Conservation (phyloP, 1,140 invertebrate genomes). For the Nixonia krombeini region DNA sequence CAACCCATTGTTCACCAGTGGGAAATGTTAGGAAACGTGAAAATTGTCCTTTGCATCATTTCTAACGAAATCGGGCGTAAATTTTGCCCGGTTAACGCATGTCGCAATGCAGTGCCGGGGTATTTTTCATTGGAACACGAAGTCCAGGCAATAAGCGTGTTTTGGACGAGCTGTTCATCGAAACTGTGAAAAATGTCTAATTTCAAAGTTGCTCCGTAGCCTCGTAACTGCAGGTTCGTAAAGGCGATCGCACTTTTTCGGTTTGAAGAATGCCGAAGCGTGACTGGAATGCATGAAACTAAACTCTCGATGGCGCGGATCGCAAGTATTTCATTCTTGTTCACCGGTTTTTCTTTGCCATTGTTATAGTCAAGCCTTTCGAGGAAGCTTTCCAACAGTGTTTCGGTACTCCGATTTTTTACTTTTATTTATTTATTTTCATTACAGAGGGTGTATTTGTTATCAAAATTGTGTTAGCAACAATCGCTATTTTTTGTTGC, state of each 20-base stretch:
- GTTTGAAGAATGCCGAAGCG: conserved; percentile 40
- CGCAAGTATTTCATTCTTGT: conserved; percentile 42
- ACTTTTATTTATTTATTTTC: no score
- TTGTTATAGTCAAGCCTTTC: conserved; percentile 11
- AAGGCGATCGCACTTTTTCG: conserved; percentile 32
- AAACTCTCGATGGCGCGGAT: conserved; percentile 28
- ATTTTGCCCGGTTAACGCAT: no score
- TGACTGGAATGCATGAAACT: conserved; percentile 30
- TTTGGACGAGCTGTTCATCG: conserved; percentile 9
- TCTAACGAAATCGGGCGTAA: no score
- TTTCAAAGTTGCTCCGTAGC: conserved; percentile 36
- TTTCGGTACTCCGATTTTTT: no score
- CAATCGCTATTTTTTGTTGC: no score
- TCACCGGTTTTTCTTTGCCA: conserved; percentile 32
- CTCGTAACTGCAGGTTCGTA: conserved; percentile 18
- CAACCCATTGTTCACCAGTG: no score
- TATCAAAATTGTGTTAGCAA: no score
- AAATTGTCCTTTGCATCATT: no score
- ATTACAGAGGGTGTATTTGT: no score
- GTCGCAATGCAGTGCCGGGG: no score
- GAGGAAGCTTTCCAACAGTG: conserved; percentile 10
- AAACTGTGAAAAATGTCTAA: conserved; percentile 30
- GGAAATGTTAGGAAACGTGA: no score
- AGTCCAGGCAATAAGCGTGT: conserved; percentile 12
- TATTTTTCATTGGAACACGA: no score